Conservation (phyloP, 2,113 vertebrate species). For the Thamnophis sirtalis region DNA sequence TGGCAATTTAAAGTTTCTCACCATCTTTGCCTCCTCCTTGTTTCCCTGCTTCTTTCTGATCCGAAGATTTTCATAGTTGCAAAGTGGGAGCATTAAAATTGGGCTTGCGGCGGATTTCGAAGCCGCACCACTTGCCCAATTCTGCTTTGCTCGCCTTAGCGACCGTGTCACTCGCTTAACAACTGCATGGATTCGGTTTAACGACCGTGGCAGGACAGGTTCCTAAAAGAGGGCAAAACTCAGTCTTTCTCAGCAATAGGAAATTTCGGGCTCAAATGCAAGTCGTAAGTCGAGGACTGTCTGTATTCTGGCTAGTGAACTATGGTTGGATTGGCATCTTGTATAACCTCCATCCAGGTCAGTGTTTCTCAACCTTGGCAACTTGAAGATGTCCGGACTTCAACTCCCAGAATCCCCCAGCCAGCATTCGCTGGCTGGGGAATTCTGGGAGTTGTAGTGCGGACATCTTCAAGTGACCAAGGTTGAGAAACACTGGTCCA, state of each 20-base stretch:
- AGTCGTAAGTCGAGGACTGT: not conserved
- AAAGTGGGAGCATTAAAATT: constrained; percentile 16
- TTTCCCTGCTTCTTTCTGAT: constrained; percentile 31
- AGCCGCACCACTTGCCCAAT: not conserved
- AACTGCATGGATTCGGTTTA: too few species aligned
- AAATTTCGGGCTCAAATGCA: not conserved
- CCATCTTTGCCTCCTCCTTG: constrained; percentile 20
- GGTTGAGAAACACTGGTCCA: too few species aligned
- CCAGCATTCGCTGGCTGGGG: too few species aligned
- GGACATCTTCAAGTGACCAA: too few species aligned
- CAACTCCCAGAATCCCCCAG: too few species aligned
- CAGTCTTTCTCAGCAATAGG: not conserved
- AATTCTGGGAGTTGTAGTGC: too few species aligned
- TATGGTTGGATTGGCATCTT: not conserved
- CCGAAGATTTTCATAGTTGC: not conserved
- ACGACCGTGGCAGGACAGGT: too few species aligned
- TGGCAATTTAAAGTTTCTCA: constrained; percentile 27
- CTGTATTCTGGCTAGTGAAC: not conserved
- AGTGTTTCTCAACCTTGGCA: too few species aligned
- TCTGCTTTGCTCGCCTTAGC: not conserved
- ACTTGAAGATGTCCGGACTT: too few species aligned
- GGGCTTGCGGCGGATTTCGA: constrained; percentile 39
- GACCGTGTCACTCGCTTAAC: too few species aligned
- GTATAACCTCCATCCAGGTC: not conserved
- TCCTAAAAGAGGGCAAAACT: too few species aligned